Percentiles rank a stretch among this genome's conserved stretches.
phyloP scores from a whole-genome alignment of 2,113 vertebrate species.

The Dicaeum eximium region DNA sequence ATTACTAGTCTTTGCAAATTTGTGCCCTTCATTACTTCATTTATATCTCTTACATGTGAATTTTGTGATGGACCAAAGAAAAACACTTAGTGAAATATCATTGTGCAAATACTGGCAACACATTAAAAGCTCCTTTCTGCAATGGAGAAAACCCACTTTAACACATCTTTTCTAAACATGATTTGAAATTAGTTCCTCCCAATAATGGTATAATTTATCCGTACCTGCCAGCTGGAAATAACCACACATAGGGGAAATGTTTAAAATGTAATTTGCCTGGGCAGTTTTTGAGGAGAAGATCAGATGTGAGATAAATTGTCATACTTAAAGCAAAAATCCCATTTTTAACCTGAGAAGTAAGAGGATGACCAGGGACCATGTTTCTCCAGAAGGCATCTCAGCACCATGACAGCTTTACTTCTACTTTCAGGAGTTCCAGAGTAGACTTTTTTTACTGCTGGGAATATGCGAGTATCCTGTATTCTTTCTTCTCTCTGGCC shows the following conservation, averaged over 20 bases:
- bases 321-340: not conserved
- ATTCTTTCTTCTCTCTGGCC: not conserved
- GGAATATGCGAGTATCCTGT: not conserved
- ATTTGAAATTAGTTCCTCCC: not conserved
- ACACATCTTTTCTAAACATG: not conserved
- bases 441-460: not conserved
- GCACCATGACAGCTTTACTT: not conserved
- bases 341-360: not conserved
- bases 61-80: not conserved
- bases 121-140: not conserved
- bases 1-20: conserved; percentile 20
- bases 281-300: not conserved
- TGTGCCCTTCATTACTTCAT: not conserved
- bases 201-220: not conserved
- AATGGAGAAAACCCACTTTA: not conserved
- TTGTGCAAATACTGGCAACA: not conserved
- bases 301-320: not conserved
- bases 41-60: not conserved
- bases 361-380: not conserved
- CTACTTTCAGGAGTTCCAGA: not conserved
- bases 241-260: not conserved
- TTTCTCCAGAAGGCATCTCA: not conserved
- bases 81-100: not conserved
- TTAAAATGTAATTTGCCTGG: not conserved
- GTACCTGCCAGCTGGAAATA: not conserved